Base-by-base conservation (phyloP, 2,113 vertebrate species). In the Carassius carassius region DNA sequence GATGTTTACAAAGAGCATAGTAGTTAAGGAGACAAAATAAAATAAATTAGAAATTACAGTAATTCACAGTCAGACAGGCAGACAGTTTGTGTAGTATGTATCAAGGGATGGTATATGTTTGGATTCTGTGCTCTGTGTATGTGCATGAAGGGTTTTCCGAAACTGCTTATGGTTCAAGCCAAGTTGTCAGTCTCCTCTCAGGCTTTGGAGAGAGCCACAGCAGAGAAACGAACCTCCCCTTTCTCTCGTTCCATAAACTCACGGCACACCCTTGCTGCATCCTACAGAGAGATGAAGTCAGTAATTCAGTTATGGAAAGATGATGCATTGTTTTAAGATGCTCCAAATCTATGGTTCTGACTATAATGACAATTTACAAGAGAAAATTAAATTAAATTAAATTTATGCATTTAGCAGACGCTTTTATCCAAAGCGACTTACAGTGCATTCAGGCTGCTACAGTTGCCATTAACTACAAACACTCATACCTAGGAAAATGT, bases 181-280 rank as follows among this genome's bases (percentile, higher is more conserved):
- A 1, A 4, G 9, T 70, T 21, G 25, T n/a, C 62, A 0, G 12
- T n/a, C 17, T 32, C 10, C 2, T 44, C 85, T 94, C 93, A 96
- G 85, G 93, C 93, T 82, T 95, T 97, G 94, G 96, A 96, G 17
- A 99, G 94, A 32, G 97, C 98, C 92, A 99, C 97, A 0, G 97
- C 96, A 3, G 98, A 99, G 92, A 99, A 99, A 58, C 97, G 97
- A 41, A 99, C 96, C 86, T 99, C 97, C 14, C 95, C 97, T 86
- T 97, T 94, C 90, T 97, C 97, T 3, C 97, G 95, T 86, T 98
- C 95, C 14, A 95, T 96, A 86, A 99, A 99, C 67, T 94, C 96
- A 75, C 95, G 94, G 92, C 97, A 99, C 90, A 99, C 95, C 91
- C 95, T 96, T 23, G 97, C 96, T 9, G 97, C 96, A 86, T 97